A percentile compares a stretch with the other conserved stretches of the same genome.
Conservation (phyloP, 2,888 invertebrate species). For the Sinelater perroti region DNA sequence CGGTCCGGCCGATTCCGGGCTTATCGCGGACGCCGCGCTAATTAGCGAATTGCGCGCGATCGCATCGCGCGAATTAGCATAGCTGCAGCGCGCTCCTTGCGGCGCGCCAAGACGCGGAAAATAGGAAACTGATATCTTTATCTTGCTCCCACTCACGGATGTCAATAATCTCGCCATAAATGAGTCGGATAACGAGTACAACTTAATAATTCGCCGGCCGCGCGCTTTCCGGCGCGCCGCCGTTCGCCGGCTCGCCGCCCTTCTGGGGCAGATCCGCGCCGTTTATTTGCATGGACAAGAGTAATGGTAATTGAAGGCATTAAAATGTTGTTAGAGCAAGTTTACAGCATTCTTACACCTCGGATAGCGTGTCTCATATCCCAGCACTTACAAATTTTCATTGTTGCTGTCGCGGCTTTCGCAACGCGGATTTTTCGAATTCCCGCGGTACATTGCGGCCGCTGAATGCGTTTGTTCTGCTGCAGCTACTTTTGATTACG, state of each 20-base stretch:
- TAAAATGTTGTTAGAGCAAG: slow-evolving; percentile 42
- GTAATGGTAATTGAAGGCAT: slow-evolving; percentile 43
- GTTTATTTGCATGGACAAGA: slow-evolving; percentile 38
- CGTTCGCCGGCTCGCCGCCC: slow-evolving; percentile 22
- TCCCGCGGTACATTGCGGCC: slow-evolving; percentile 12
- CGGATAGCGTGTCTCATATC: slow-evolving; percentile 29
- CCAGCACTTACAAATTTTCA: slow-evolving; percentile 28
- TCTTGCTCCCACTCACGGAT: slow-evolving; percentile 43
- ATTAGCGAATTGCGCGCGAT: slow-evolving; percentile 24
- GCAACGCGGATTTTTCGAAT: slow-evolving; percentile 17
- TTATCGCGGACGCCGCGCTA: slow-evolving; percentile 13
- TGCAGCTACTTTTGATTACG: too few relatives aligned
- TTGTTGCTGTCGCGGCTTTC: slow-evolving; percentile 18
- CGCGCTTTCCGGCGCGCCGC: slow-evolving; percentile 10
- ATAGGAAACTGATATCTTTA: slow-evolving; percentile 41
- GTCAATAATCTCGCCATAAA: slow-evolving; percentile 38
- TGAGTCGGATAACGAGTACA: slow-evolving; percentile 39
- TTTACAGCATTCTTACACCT: slow-evolving; percentile 43
- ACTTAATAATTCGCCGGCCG: slow-evolving; percentile 35
- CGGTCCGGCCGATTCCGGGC: too few relatives aligned
- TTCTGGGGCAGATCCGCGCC: slow-evolving; percentile 15
- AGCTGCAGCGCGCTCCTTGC: slow-evolving; percentile 28
- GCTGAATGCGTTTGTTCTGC: too few relatives aligned
- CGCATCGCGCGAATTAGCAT: slow-evolving; percentile 27
- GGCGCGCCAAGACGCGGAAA: slow-evolving; percentile 35